These are phyloP conservation scores for Eulemur mongoz DNA, from an alignment of 2,797 vertebrate genomes.

Conservation along the genomic window DNA sequence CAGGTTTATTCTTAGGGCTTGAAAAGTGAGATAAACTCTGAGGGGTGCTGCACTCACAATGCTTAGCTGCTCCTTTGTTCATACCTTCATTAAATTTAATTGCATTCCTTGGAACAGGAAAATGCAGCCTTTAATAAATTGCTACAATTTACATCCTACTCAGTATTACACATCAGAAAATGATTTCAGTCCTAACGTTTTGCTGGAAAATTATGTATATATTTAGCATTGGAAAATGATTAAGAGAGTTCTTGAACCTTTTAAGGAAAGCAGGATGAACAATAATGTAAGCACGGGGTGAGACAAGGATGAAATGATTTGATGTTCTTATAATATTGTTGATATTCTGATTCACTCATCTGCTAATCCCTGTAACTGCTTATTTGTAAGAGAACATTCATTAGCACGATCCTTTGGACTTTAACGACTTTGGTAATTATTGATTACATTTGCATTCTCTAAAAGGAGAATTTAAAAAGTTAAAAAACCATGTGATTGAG, in stretches of 20 bases:
- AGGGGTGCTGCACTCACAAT: background rate
- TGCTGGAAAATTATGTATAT: background rate
- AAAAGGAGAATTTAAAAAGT: background rate
- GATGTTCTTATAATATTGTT: background rate
- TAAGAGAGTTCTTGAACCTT: background rate
- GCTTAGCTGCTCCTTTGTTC: background rate
- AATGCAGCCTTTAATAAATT: background rate
- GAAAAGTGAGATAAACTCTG: background rate
- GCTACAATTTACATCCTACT: background rate
- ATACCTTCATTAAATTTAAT: background rate
- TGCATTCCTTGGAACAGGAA: background rate
- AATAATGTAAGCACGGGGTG: background rate
- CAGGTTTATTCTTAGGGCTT: background rate
- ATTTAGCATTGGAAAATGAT: background rate
- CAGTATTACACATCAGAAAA: background rate
- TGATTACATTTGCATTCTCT: background rate
- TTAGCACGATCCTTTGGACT: background rate
- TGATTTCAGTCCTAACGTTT: background rate
- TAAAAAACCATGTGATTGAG: background rate
- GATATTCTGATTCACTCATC: background rate
- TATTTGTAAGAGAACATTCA: background rate
- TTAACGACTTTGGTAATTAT: background rate
- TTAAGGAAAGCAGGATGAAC: background rate
- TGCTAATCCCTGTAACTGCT: background rate
- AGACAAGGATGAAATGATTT: background rate